Percentiles rank a stretch among this genome's conserved stretches.
These are phyloP conservation scores for Opisthograptis luteolata DNA, from an alignment of 2,888 invertebrate genomes.

Conservation along the genomic window DNA sequence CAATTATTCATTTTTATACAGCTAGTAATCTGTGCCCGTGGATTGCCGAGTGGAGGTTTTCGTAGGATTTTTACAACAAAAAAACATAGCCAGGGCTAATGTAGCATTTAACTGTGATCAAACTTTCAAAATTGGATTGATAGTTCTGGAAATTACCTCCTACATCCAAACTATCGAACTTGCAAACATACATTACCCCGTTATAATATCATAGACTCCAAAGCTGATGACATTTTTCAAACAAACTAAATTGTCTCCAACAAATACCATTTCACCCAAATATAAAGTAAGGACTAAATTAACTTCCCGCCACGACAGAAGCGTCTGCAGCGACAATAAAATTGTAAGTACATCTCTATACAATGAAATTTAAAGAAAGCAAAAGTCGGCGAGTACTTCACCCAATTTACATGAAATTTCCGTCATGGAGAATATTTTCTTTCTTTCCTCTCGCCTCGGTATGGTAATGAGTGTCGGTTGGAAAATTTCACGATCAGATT, in stretches of 20 bases:
- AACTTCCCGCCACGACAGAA: conserved; percentile 46
- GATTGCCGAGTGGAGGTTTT: too few relatives aligned
- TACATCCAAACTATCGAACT: background rate
- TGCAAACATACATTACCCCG: too few relatives aligned
- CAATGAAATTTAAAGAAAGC: conserved; percentile 65
- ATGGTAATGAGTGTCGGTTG: conserved; percentile 75
- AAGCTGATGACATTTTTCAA: conserved; percentile 5
- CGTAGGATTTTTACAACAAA: too few relatives aligned
- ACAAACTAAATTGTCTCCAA: conserved; percentile 27
- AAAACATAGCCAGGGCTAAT: too few relatives aligned
- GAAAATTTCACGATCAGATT: conserved; percentile 71
- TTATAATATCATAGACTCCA: too few relatives aligned
- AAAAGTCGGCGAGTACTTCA: conserved; percentile 60
- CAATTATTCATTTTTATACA: too few relatives aligned
- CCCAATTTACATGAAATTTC: conserved; percentile 79
- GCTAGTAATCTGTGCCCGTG: too few relatives aligned
- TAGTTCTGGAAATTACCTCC: too few relatives aligned
- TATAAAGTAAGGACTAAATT: conserved; percentile 45
- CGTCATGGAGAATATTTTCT: conserved; percentile 67
- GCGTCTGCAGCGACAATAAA: conserved; percentile 58
- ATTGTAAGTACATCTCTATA: conserved; percentile 46
- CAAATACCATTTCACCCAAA: conserved; percentile 30
- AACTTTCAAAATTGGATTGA: too few relatives aligned
- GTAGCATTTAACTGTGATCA: too few relatives aligned
- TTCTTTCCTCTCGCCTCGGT: conserved; percentile 66